Conservation (phyloP, 2,888 invertebrate genomes). For the Volucella zonaria region DNA sequence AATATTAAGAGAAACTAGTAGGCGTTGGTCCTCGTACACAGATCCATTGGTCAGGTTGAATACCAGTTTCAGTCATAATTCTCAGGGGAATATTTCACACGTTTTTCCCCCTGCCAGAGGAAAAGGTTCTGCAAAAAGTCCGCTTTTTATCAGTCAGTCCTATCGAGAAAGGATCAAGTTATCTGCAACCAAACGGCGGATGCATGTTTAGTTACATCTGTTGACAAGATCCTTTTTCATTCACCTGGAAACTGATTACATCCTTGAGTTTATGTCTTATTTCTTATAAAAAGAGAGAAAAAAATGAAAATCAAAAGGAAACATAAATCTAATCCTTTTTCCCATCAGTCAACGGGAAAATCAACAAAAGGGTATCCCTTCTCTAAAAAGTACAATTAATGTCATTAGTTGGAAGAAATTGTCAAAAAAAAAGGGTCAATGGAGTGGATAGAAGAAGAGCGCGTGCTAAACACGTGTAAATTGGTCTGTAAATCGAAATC, state of each 20-base stretch:
- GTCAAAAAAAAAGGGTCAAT: conserved; percentile 5
- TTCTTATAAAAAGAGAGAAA: conserved; percentile 9
- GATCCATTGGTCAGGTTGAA: conserved; percentile 28
- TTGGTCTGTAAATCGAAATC: conserved; percentile 56
- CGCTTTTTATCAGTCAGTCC: not conserved
- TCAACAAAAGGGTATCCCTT: conserved; percentile 33
- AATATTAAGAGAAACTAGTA: conserved; percentile 16
- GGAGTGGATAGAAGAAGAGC: conserved; percentile 46
- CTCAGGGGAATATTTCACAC: conserved; percentile 50
- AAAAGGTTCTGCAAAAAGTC: not conserved
- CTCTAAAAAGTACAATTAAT: conserved; percentile 35
- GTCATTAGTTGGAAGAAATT: conserved; percentile 2
- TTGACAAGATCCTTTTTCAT: conserved; percentile 69
- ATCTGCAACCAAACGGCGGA: conserved; percentile 27
- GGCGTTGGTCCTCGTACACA: conserved; percentile 21
- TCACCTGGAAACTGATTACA: conserved; percentile 69
- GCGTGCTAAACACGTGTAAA: conserved; percentile 72
- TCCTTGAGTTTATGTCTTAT: conserved; percentile 53
- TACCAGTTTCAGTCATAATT: not conserved
- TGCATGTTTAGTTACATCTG: conserved; percentile 65
- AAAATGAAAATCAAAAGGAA: conserved; percentile 60
- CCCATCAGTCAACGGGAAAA: conserved; percentile 42
- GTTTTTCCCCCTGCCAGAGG: conserved; percentile 37
- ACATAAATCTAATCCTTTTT: conserved; percentile 74
- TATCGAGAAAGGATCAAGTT: conserved; percentile 63